Evolutionary conservation across 2,888 invertebrate genomes (phyloP).

Genomic region (Alviniconcha strummeri): DNA sequence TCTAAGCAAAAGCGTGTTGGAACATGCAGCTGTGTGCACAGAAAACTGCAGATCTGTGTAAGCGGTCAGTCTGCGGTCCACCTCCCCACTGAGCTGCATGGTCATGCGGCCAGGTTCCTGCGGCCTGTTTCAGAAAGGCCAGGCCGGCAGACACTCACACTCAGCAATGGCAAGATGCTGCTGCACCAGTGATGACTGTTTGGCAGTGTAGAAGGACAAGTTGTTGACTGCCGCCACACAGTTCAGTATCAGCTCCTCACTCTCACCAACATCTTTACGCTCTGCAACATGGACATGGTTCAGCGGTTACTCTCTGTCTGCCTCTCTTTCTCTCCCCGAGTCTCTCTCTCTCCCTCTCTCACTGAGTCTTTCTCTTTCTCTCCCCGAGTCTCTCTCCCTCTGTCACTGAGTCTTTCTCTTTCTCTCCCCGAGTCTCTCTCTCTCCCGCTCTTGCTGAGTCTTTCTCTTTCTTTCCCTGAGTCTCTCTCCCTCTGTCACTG

Average conservation of each 20-base stretch:
- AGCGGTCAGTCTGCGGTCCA: neutral
- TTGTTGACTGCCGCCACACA: constrained; percentile 89
- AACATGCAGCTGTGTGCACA: neutral
- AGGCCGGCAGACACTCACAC: constrained; percentile 58
- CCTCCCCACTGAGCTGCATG: no score
- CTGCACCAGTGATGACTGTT: constrained; percentile 62
- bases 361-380: no score
- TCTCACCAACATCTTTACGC: constrained; percentile 59
- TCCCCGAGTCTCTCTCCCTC: no score
- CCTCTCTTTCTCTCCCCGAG: no score
- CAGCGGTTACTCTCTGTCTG: no score
- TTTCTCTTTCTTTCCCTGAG: neutral
- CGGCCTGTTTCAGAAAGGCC: no score
- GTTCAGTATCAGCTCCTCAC: constrained; percentile 85
- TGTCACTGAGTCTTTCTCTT: no score
- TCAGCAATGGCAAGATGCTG: constrained; percentile 69
- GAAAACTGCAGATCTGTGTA: neutral
- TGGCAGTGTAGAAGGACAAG: constrained; percentile 79
- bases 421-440: no score
- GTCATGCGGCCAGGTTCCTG: no score
- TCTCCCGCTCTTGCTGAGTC: no score
- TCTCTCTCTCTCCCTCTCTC: no score
- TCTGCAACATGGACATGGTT: constrained; percentile 51
- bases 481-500: neutral
- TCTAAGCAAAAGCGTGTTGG: neutral